A percentile compares a stretch with the other conserved stretches of the same genome.
phyloP scores from a whole-genome alignment of 1,140 invertebrate genomes.

The Limonius californicus region DNA sequence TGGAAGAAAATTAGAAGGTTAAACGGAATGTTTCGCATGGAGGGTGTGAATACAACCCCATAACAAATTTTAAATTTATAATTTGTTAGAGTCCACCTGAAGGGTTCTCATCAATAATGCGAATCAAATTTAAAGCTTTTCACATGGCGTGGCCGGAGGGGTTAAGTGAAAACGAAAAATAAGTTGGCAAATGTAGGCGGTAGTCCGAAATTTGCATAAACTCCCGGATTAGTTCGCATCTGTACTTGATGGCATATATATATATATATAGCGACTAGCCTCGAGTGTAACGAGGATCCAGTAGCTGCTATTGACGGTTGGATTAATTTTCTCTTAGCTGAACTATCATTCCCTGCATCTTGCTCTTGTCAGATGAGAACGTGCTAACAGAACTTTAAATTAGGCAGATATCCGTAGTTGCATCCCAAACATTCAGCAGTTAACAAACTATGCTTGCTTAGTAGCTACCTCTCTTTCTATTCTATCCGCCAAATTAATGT shows the following conservation, averaged over 20 bases:
- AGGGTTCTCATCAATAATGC: no score
- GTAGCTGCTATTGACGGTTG: conserved; percentile 11
- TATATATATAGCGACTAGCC: neutral
- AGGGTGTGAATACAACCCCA: no score
- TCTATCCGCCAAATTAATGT: no score
- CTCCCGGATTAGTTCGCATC: neutral
- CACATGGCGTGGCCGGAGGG: no score
- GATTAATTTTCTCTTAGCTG: conserved; percentile 10
- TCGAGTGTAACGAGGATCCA: neutral
- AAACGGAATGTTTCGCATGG: no score
- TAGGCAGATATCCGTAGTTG: neutral
- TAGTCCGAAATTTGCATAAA: neutral
- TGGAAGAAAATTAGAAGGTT: no score
- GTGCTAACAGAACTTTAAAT: neutral
- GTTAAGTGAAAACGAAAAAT: no score
- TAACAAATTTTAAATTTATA: no score
- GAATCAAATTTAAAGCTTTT: no score
- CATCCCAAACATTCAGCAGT: neutral
- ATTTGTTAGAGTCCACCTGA: no score
- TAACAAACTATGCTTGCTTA: neutral
- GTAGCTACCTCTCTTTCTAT: no score
- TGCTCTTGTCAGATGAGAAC: conserved; percentile 7
- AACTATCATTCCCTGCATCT: conserved; percentile 2
- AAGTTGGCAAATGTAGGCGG: no score
- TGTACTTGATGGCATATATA: neutral